These are phyloP conservation scores for Aselliscus stoliczkanus DNA, from an alignment of 2,797 vertebrate genomes.

Conservation along the genomic window DNA sequence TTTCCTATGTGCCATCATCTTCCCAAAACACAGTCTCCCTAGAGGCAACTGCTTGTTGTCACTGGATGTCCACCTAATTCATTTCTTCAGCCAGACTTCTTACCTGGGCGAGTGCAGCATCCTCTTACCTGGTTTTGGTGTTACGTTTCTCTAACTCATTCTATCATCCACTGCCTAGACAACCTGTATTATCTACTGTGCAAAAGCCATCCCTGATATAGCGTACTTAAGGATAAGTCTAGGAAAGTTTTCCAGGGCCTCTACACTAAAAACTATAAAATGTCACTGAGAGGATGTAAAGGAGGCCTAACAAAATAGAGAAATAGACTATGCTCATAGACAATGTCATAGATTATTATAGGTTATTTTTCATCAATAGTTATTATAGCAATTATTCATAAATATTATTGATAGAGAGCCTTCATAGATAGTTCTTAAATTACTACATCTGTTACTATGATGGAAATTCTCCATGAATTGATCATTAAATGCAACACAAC, in stretches of 20 bases:
- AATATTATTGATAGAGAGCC: background rate
- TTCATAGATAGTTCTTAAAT: background rate
- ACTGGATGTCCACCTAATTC: background rate
- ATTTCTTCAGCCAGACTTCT: background rate
- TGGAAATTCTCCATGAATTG: background rate
- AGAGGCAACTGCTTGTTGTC: background rate
- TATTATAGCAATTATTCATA: background rate
- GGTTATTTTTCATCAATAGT: background rate
- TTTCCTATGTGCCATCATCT: background rate
- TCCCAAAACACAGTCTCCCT: background rate
- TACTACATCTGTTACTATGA: background rate
- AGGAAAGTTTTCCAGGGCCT: background rate
- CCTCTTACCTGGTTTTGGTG: background rate
- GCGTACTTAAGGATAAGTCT: background rate
- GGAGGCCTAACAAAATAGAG: background rate
- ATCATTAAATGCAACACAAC: background rate
- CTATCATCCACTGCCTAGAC: background rate
- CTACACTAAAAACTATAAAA: background rate
- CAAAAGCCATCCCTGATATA: background rate
- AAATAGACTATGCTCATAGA: background rate
- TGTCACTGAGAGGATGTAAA: background rate
- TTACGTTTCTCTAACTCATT: background rate
- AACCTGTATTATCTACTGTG: background rate
- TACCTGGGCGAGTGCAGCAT: background rate
- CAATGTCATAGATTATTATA: background rate